Evolutionary conservation across 2,888 invertebrate genomes (phyloP), one percentile per base, ranked within the genome.

Genomic region (Lepidochrysops patricia): DNA sequence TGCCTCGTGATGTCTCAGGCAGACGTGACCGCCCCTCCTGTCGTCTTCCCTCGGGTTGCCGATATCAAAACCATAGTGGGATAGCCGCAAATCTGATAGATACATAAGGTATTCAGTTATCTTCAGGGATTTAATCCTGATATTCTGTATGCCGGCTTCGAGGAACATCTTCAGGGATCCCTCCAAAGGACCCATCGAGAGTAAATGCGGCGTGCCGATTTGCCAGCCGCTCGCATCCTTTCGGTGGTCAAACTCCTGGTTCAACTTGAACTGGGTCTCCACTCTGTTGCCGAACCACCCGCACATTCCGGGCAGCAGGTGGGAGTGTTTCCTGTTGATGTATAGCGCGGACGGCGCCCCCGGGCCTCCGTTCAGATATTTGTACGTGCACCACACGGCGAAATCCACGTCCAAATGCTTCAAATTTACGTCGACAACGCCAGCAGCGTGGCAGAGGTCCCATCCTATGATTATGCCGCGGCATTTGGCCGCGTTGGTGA

Each of bases 341-440:
- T 84, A 87, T 35, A 85, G 61, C 0, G 74, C 81, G 0, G 80
- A 78, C 0, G 75, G 32, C 0, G 84, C 75, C 0, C 87, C 86
- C 0, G 86, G 86, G 0, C 87, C 87, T 0, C 84, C 86, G 57
- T 85, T 86, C 15, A 87, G 63, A 57, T 87, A 86, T 67, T 87
- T 87, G 57, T 87, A 87, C 2, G 82, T 86, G 60, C 85, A 86
- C 87, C 86, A 86, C 4, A 86, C 68, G 0, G 85, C 87, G 62
- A 86, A 87, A 65, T 87, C 87, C 19, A 75, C 69, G 60, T 85
- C 80, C 2, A 84, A n/a, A 13, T 72, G 66, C 43, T 79, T 80
- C 2, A 87, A 65, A 70, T 86, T 74, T 0, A 85, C 68, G 63
- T 83, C 80, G 1, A 86, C 63, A 1, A 75, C 74, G 0, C 87